A percentile compares a stretch with the other conserved stretches of the same genome.
Conservation (phyloP, 2,113 vertebrate species). For the Neogobius melanostomus region DNA sequence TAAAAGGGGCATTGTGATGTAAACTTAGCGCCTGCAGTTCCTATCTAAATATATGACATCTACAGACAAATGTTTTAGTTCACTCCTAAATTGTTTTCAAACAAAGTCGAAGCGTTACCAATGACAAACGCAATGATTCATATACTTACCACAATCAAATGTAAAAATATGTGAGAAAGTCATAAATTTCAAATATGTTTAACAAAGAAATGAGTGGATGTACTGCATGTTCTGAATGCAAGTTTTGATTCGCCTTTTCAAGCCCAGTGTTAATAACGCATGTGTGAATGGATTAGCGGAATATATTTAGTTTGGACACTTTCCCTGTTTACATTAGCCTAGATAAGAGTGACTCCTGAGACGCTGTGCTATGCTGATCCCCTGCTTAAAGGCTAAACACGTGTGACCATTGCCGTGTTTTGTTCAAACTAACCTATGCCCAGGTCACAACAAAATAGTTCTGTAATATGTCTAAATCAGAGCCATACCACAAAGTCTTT, state of each 20-base stretch:
- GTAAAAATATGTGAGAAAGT: neutral
- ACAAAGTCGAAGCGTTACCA: slow-evolving; percentile 49
- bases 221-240: neutral
- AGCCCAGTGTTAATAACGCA: neutral
- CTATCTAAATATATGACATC: slow-evolving; percentile 19
- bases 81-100: slow-evolving; percentile 27
- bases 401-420: slow-evolving; percentile 46
- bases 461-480: slow-evolving; percentile 53
- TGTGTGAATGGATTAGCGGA: slow-evolving; percentile 32
- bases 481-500: slow-evolving; percentile 39
- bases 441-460: slow-evolving; percentile 38
- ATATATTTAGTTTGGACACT: slow-evolving; percentile 63
- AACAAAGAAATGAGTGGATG: neutral
- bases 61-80: neutral
- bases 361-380: slow-evolving; percentile 36
- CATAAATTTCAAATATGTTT: neutral
- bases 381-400: slow-evolving; percentile 59
- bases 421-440: slow-evolving; percentile 33
- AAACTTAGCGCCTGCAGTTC: slow-evolving; percentile 30
- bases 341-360: slow-evolving; percentile 53
- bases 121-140: slow-evolving; percentile 43
- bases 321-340: slow-evolving; percentile 60
- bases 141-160: slow-evolving; percentile 42
- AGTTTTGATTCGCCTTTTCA: neutral
- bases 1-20: slow-evolving; percentile 23